These are phyloP conservation scores for Rhagoletis pomonella DNA, from an alignment of 1,140 invertebrate genomes.

Conservation along the genomic window DNA sequence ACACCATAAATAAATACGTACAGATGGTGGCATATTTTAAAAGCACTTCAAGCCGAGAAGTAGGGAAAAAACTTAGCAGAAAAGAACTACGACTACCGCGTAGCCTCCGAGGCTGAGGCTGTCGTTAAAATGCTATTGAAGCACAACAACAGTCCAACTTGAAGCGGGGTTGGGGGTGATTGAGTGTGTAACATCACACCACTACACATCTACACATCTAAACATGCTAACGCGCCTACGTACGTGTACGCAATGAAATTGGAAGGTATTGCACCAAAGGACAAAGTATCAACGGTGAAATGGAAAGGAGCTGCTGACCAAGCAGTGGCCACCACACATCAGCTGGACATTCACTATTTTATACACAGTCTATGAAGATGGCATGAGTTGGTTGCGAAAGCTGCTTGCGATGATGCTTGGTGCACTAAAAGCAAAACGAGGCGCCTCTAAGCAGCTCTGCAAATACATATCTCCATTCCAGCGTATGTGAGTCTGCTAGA, in stretches of 20 bases:
- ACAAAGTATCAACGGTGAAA: neutral
- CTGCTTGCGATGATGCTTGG: neutral
- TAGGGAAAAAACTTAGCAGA: slow-evolving; percentile 3
- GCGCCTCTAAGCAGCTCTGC: slow-evolving; percentile 25
- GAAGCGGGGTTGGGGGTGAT: neutral
- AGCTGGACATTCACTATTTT: neutral
- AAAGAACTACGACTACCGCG: slow-evolving; percentile 27
- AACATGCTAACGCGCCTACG: neutral
- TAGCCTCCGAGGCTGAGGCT: neutral
- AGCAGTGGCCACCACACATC: neutral
- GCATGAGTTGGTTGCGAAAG: too few species aligned
- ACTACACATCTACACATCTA: neutral
- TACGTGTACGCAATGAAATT: slow-evolving; percentile 21
- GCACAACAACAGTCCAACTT: neutral
- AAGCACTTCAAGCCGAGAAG: neutral
- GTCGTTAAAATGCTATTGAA: slow-evolving; percentile 22
- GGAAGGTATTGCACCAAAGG: neutral
- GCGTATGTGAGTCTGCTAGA: neutral
- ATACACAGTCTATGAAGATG: neutral
- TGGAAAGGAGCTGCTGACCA: slow-evolving; percentile 5
- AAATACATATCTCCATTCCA: neutral
- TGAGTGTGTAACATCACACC: neutral
- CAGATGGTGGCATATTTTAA: slow-evolving; percentile 9
- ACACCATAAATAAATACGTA: neutral
- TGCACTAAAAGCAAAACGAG: slow-evolving; percentile 37